These are phyloP conservation scores for Gymnocephalus cernua DNA, from an alignment of 2,113 vertebrate genomes.

Conservation along the genomic window DNA sequence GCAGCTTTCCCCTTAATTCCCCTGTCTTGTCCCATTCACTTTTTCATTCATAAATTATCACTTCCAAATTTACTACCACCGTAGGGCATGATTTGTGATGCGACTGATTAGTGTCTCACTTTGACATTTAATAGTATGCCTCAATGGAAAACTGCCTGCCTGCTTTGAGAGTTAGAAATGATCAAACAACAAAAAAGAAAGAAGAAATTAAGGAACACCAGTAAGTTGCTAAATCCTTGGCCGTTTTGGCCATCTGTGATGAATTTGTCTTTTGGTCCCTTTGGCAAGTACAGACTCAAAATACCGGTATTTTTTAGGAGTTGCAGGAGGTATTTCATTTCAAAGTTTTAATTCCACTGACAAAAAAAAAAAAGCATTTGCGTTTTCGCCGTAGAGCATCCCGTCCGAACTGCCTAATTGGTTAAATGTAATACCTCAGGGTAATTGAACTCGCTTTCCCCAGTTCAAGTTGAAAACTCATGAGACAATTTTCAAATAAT, in stretches of 20 bases:
- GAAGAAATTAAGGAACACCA: neutral
- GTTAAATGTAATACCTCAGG: neutral
- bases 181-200: neutral
- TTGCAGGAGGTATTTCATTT: neutral
- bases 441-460: neutral
- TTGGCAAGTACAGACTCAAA: neutral
- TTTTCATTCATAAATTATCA: constrained; percentile 51
- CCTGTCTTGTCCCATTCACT: constrained; percentile 5
- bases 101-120: constrained; percentile 14
- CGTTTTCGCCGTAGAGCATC: too few species aligned
- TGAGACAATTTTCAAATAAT: neutral
- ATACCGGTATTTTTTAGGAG: neutral
- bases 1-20: constrained; percentile 29
- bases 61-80: constrained; percentile 41
- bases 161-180: neutral
- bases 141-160: neutral
- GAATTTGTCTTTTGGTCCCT: neutral
- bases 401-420: too few species aligned
- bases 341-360: neutral
- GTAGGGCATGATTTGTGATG: constrained; percentile 29
- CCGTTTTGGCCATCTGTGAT: neutral
- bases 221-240: neutral
- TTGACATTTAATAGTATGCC: neutral
- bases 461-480: neutral
- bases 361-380: neutral